These are phyloP conservation scores for Pachyseris speciosa DNA, from an alignment of 64 coral and sea anemone species.

Conservation along the genomic window DNA sequence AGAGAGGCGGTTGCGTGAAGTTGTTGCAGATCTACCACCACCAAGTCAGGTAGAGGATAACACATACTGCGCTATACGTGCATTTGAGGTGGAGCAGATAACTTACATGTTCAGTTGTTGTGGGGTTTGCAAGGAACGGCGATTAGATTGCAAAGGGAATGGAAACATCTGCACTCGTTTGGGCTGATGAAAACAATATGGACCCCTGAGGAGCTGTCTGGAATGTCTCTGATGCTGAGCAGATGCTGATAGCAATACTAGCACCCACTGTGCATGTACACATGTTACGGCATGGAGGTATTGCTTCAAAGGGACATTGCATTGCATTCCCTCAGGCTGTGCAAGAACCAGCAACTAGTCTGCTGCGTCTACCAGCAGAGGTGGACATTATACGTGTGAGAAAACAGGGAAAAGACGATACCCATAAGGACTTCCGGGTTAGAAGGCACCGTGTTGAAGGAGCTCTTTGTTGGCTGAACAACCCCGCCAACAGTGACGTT, in stretches of 20 bases:
- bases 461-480: too few species aligned
- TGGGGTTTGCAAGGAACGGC: too few species aligned
- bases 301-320: conserved; percentile 32
- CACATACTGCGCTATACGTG: conserved; percentile 32
- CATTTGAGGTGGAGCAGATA: conserved; percentile 53
- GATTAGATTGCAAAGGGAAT: too few species aligned
- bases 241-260: conserved; percentile 56
- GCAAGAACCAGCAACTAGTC: too few species aligned
- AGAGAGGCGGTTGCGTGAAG: conserved; percentile 15
- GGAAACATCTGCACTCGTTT: too few species aligned
- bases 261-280: too few species aligned
- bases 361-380: too few species aligned
- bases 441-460: conserved; percentile 21
- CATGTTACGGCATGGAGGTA: conserved; percentile 56
- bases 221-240: conserved; percentile 39
- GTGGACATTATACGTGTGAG: too few species aligned
- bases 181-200: conserved; percentile 41
- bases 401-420: too few species aligned
- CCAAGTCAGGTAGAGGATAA: conserved; percentile 36
- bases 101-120: too few species aligned
- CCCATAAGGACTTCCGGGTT: conserved; percentile 46
- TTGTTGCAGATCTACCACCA: conserved; percentile 32
- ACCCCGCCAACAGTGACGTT: too few species aligned
- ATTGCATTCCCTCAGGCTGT: too few species aligned
- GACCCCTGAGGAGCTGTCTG: conserved; percentile 26